Percentiles rank a stretch among this genome's conserved stretches.
Conservation (phyloP, 2,797 vertebrate species). For the Amblyraja radiata region DNA sequence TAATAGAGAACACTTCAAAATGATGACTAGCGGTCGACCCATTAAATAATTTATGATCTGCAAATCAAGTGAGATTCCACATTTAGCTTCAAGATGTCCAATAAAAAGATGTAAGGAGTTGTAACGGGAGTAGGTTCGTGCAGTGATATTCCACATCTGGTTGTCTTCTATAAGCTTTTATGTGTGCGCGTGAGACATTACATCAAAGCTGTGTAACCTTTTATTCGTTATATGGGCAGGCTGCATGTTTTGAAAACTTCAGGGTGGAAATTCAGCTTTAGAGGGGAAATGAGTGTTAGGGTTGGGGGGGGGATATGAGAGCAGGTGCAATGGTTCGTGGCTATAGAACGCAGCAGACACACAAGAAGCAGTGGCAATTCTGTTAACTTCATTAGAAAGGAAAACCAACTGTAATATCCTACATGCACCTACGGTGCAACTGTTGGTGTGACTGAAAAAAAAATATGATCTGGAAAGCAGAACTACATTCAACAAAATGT, state of each 20-base stretch:
- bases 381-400: neutral
- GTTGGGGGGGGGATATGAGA: no score
- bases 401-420: neutral
- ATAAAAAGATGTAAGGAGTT: neutral
- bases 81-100: slow-evolving; percentile 16
- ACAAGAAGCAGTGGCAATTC: neutral
- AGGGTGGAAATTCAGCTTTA: neutral
- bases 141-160: neutral
- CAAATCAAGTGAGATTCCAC: neutral
- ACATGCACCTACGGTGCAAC: neutral
- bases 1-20: neutral
- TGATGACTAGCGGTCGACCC: neutral
- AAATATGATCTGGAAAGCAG: no score
- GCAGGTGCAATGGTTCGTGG: no score
- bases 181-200: neutral
- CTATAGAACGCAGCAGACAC: neutral
- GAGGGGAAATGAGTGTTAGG: no score
- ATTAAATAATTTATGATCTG: neutral
- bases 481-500: no score
- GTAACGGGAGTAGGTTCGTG: neutral
- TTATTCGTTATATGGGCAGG: neutral
- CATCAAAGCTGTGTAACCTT: neutral
- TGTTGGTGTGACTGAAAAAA: no score
- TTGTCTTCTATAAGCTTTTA: neutral
- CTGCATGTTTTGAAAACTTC: neutral